Base-by-base conservation (phyloP, 2,888 invertebrate genomes). In the Endotricha flammealis region DNA sequence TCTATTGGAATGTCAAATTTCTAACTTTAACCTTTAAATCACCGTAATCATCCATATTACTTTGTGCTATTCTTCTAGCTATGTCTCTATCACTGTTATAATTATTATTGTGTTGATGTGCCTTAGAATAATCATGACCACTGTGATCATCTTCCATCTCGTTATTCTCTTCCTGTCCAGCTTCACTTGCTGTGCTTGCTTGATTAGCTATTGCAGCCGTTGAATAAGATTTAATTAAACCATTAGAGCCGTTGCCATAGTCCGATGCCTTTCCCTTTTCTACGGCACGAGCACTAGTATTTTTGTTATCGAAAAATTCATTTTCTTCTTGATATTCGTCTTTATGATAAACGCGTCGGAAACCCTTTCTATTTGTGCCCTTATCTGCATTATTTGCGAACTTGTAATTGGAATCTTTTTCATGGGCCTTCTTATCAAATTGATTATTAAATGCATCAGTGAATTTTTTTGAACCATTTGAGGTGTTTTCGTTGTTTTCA, bases 241-340 rank as follows among this genome's bases (percentile, higher is more conserved):
- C 78, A 43, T 69, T 63, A 4, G 71, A 66, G 2, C 68, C 79
- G 25, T 76, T 75, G 4, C 52, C 36, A 30, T 70, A 62, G 17
- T 50, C 39, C 16, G 63, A 58, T 3, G 64, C 58, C 41, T 45
- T 53, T 4, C 64, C 74, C 2, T 52, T 69, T 41, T 80, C 78
- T 43, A 70, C 60, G 8, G 55, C 55, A 29, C 62, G 56, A 28
- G 53, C 50, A 29, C 46, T 73, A 22, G 64, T 74, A 32, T 70
- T 69, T 10, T 57, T 71, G 44, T 81, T 77, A 43, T 82, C 79
- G 42, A 59, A 80, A 43, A 79, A 82, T 38, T 83, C 77, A 22
- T 81, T 75, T 35, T 82, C 76, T 51, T 80, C 79, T 41, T 72
- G 66, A 55, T 77, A 83, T 47, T 85, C 82, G 38, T 83, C 79